A percentile compares a stretch with the other conserved stretches of the same genome.
Conservation (phyloP, 2,113 vertebrate genomes). For the Macroglossus sobrinus region DNA sequence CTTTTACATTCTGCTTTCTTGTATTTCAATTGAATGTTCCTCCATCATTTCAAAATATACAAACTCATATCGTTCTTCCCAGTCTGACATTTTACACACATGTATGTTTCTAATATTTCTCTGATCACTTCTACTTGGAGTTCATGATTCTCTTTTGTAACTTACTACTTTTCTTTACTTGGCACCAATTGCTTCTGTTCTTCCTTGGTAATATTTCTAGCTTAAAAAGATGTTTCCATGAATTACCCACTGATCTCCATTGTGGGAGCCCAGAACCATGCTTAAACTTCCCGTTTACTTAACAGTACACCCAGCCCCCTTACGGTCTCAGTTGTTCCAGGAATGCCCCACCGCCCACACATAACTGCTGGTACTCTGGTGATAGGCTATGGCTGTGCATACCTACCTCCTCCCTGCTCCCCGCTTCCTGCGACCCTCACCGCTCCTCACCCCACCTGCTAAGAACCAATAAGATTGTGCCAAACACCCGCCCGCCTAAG, state of each 20-base stretch:
- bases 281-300: no score
- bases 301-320: no score
- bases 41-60: not conserved
- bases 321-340: no score
- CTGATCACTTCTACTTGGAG: not conserved
- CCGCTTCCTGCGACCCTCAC: no score
- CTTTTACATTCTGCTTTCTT: not conserved
- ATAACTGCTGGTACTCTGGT: no score
- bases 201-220: not conserved
- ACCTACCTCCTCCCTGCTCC: no score
- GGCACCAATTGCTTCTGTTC: not conserved
- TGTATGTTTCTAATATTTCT: not conserved
- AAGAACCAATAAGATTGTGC: no score
- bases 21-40: not conserved
- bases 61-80: not conserved
- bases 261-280: no score
- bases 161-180: not conserved
- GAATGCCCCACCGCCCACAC: no score
- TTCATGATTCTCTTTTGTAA: not conserved
- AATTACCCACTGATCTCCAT: not conserved
- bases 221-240: not conserved
- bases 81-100: not conserved
- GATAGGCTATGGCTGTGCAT: no score
- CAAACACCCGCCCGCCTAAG: no score
- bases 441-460: no score